These are phyloP conservation scores for Pogonocherus hispidulus DNA, from an alignment of 2,888 invertebrate species.

Conservation along the genomic window DNA sequence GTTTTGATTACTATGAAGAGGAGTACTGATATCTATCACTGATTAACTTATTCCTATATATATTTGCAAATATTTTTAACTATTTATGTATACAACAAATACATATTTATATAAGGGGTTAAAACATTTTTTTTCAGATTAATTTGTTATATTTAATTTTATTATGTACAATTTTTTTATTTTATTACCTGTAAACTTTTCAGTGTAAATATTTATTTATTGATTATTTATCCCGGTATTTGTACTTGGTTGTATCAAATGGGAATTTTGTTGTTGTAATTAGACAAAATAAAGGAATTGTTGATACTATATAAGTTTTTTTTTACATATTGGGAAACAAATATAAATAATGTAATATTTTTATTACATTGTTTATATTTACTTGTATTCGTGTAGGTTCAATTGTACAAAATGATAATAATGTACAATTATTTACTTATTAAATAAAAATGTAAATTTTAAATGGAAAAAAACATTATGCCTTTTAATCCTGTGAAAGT, in stretches of 20 bases:
- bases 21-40: neutral
- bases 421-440: too few relatives aligned
- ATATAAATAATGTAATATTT: too few relatives aligned
- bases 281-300: neutral
- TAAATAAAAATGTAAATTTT: too few relatives aligned
- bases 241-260: neutral
- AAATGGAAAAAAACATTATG: too few relatives aligned
- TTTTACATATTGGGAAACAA: neutral
- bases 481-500: too few relatives aligned
- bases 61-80: neutral
- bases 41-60: conserved; percentile 1
- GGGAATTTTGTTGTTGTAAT: neutral
- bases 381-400: too few relatives aligned
- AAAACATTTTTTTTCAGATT: neutral
- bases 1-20: conserved; percentile 58
- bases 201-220: neutral
- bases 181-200: neutral
- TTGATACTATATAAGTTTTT: neutral
- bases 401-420: too few relatives aligned
- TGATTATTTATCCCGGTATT: neutral
- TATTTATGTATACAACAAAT: neutral
- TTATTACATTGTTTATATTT: too few relatives aligned
- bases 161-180: neutral
- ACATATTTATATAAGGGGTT: neutral
- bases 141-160: neutral